Evolutionary conservation across 2,113 vertebrate species (phyloP), one percentile per base, ranked within the genome.

Genomic region (Craseonycteris thonglongyai): DNA sequence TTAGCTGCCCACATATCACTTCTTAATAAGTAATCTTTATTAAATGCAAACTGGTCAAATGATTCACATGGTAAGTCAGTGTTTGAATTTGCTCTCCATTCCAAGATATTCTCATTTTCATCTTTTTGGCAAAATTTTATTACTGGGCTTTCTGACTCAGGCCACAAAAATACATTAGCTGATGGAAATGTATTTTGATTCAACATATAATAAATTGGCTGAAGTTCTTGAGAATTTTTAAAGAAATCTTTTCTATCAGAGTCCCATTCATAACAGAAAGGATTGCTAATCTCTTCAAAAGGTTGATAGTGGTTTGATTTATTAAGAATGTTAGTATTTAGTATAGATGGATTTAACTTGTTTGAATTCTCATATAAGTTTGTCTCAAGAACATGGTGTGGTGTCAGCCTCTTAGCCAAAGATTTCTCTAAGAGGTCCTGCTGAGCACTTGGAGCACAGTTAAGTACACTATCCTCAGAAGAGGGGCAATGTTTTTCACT

Each of bases 21-120:
- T 97, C 98, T 98, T 96, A 99, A 98, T 84, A 98, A 98, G 97
- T 97, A 98, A 68, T 98, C 97, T 95, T 99, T 98, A 97, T 98
- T 98, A 98, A 99, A 99, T 96, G 96, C 96, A 96, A 99, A 97
- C 45, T 98, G 98, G 95, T 97, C 80, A 68, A 96, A 97, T 76
- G 98, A 98, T 40, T 98, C 98, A 96, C 94, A 96, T 0, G 97
- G 98, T 84, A 97, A 88, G 1, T 66, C 88, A 96, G 90, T 97
- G 95, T 94, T 98, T 76, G 98, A 98, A 93, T 98, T 98, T 97
- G 91, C 90, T 95, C 97, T 97, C 98, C 98, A 98, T n/a, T 98
- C 97, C 65, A 97, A 91, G 47, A 97, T 82, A 88, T 97, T 98
- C 76, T 96, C 96, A 97, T 98, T 98, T 81, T 97, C 91, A 91